These are phyloP conservation scores for Teleogryllus occipitalis DNA, from an alignment of 1,140 invertebrate species.

Conservation along the genomic window DNA sequence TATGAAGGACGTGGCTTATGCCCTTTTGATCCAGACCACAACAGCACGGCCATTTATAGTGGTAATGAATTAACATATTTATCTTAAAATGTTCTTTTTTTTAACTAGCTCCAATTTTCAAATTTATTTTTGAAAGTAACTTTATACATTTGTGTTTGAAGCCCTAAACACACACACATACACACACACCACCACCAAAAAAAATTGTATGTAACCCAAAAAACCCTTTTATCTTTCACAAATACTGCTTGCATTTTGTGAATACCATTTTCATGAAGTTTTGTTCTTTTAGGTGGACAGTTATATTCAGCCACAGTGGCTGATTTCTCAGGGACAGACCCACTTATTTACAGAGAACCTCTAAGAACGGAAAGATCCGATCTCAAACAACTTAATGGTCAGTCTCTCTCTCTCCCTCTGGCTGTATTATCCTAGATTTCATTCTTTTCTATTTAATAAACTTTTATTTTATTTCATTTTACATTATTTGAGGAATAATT, in stretches of 20 bases:
- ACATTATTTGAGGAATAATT: background rate
- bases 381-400: slow-evolving; percentile 66
- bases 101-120: no score
- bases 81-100: background rate
- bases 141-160: no score
- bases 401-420: slow-evolving; percentile 24
- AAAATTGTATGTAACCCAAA: no score
- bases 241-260: no score
- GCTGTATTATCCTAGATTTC: no score
- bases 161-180: no score
- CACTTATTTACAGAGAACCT: slow-evolving; percentile 79
- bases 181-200: no score
- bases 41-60: slow-evolving; percentile 79
- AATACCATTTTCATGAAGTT: background rate
- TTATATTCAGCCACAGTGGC: slow-evolving; percentile 92
- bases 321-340: slow-evolving; percentile 86
- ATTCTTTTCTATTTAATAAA: no score
- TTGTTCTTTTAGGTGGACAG: slow-evolving; percentile 58
- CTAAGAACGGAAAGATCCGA: slow-evolving; percentile 79
- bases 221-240: no score
- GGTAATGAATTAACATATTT: slow-evolving; percentile 36
- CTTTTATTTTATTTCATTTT: no score
- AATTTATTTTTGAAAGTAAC: no score
- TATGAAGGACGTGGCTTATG: slow-evolving; percentile 77
- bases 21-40: slow-evolving; percentile 88